Evolutionary conservation across 2,113 vertebrate genomes (phyloP).

Genomic region (Regulus satrapa): DNA sequence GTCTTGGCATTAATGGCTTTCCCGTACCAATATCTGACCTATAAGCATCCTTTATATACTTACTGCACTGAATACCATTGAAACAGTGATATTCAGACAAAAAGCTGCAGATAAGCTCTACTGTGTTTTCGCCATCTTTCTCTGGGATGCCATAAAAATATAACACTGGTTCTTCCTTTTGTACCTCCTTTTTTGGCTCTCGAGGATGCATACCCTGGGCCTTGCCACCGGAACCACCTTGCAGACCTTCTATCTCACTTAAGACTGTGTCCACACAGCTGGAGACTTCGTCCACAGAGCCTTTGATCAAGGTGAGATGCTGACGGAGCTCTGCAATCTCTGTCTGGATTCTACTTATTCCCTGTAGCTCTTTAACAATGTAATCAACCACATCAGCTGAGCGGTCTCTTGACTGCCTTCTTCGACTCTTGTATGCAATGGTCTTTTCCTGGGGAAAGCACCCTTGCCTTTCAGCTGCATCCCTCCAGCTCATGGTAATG

Average conservation of each 20-base stretch:
- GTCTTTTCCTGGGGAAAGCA: constrained; percentile 18
- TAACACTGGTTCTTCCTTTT: constrained; percentile 65
- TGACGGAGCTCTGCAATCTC: constrained; percentile 93
- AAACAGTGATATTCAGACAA: constrained; percentile 75
- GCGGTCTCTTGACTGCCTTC: constrained; percentile 47
- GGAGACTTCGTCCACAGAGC: constrained; percentile 95
- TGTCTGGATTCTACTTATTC: constrained; percentile 94
- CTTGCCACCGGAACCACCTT: constrained; percentile 66
- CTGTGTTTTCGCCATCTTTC: constrained; percentile 73
- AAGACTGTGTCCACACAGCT: constrained; percentile 91
- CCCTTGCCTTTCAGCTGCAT: constrained; percentile 52
- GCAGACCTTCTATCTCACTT: constrained; percentile 89
- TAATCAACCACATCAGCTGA: constrained; percentile 85
- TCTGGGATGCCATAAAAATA: constrained; percentile 80
- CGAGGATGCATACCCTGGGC: not conserved
- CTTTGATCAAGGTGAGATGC: constrained; percentile 88
- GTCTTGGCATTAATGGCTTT: constrained; percentile 60
- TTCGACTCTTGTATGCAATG: not conserved
- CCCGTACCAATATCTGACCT: constrained; percentile 41
- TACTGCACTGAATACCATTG: constrained; percentile 74
- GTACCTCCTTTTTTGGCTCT: constrained; percentile 15
- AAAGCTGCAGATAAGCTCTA: constrained; percentile 73
- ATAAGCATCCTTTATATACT: constrained; percentile 77
- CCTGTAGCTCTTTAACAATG: constrained; percentile 91
- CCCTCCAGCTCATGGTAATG: constrained; percentile 61